These are phyloP conservation scores for Bhutanitis thaidina DNA, from an alignment of 2,888 invertebrate genomes.

Conservation along the genomic window DNA sequence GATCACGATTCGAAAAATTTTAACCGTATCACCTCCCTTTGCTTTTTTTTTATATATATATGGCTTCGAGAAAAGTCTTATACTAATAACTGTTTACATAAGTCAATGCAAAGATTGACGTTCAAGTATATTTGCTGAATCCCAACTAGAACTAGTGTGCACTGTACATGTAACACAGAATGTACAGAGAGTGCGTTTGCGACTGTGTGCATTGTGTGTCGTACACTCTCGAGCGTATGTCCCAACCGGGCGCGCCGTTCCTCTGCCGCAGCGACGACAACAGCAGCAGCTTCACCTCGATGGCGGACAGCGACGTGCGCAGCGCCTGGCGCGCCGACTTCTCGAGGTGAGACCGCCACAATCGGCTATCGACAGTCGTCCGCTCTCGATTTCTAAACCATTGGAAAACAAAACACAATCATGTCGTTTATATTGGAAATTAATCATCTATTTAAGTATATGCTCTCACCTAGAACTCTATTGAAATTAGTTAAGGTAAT, in stretches of 20 bases:
- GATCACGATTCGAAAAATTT: neutral
- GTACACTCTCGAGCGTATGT: slow-evolving; percentile 50
- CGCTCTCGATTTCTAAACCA: neutral
- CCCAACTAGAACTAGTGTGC: slow-evolving; percentile 14
- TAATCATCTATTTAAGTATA: neutral
- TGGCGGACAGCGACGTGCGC: slow-evolving; percentile 57
- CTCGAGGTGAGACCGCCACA: slow-evolving; percentile 54
- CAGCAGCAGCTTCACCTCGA: slow-evolving; percentile 67
- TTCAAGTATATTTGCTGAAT: neutral
- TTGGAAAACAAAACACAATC: neutral
- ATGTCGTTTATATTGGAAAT: neutral
- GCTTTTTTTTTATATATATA: slow-evolving; percentile 1
- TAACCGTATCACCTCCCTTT: neutral
- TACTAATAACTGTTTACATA: neutral
- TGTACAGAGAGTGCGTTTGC: slow-evolving; percentile 32
- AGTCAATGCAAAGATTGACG: slow-evolving; percentile 11
- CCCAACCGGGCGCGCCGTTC: slow-evolving; percentile 48
- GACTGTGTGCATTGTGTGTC: slow-evolving; percentile 61
- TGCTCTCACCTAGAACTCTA: too few relatives aligned
- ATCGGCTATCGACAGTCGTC: neutral
- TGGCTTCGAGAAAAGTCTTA: neutral
- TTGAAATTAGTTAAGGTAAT: neutral
- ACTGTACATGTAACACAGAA: slow-evolving; percentile 25
- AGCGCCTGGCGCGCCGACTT: slow-evolving; percentile 72
- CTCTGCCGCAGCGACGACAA: slow-evolving; percentile 68